Evolutionary conservation across 2,797 vertebrate species (phyloP), one percentile per base, ranked within the genome.

Genomic region (Alectoris magna): DNA sequence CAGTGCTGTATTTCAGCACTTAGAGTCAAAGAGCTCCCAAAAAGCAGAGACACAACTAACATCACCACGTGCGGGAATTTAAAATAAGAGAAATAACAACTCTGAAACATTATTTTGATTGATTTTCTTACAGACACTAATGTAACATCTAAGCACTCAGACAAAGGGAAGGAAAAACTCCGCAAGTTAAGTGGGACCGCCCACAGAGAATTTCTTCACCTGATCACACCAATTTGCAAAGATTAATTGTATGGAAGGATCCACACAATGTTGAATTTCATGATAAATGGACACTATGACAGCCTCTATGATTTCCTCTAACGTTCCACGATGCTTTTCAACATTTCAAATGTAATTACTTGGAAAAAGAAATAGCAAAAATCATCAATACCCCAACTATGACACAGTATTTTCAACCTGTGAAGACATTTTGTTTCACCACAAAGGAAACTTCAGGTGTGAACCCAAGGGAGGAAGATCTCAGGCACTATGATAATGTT

Each of bases 401-500:
- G 96, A 93, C 17, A 41, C 59, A 29, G 13, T 69, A 89, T 96
- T 97, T 97, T 95, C 48, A 72, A 91, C 63, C 74, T 86, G 44
- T 92, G 96, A 96, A 97, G 68, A 63, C 70, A 92, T 97, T 97
- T 96, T 95, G 79, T 96, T 97, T 95, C 93, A 95, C 56, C 71
- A 85, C 91, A 96, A 93, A 97, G 92, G 85, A 95, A 97, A 97
- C 81, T 91, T 96, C 93, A 97, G 94, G 94, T 97, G 96, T 78
- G 90, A 96, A 97, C 95, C 90, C 74, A 15, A 90, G 94, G 84
- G 96, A 97, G 88, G 96, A 55, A 96, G 87, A 94, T 90, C 93
- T 97, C 97, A 96, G 88, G 95, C 96, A 93, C 92, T 87, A 95
- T 95, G 93, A 95, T 87, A 94, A 72, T 78, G 97, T 97, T 98